phyloP scores from a whole-genome alignment of 2,113 vertebrate species.

The cattle (Bos taurus) region DNA sequence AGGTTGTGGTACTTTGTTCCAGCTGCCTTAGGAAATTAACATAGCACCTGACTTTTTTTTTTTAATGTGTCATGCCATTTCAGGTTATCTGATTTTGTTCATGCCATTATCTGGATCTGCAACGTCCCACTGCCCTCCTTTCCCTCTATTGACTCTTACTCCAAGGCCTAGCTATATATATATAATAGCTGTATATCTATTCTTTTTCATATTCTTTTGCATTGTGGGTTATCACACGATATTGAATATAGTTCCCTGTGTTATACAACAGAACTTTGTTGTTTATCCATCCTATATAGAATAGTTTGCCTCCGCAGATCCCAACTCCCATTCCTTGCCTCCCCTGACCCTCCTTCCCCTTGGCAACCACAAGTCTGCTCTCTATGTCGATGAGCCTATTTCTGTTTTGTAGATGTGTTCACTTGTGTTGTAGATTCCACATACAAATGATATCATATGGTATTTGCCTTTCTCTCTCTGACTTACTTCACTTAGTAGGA shows the following conservation, averaged over 20 bases:
- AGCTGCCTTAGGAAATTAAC: neutral
- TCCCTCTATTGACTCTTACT: neutral
- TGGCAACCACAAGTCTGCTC: neutral
- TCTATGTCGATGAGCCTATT: neutral
- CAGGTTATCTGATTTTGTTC: neutral
- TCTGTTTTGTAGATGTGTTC: neutral
- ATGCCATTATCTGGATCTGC: neutral
- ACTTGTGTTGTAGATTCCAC: neutral
- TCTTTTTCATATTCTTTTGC: neutral
- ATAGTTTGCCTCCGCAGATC: neutral
- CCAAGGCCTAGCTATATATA: neutral
- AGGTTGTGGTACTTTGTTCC: neutral
- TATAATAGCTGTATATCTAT: neutral
- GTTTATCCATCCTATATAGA: neutral
- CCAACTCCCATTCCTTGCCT: neutral
- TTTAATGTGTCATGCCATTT: neutral
- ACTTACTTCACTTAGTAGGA: neutral
- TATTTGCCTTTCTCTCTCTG: neutral
- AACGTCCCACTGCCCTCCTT: accelerated
- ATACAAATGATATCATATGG: neutral
- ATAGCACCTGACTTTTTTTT: neutral
- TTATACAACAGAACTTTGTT: neutral
- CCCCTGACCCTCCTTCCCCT: neutral
- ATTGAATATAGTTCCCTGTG: neutral
- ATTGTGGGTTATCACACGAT: neutral